These are phyloP conservation scores for Mormyrus iriodes DNA, from an alignment of 2,113 vertebrate genomes.

Conservation along the genomic window DNA sequence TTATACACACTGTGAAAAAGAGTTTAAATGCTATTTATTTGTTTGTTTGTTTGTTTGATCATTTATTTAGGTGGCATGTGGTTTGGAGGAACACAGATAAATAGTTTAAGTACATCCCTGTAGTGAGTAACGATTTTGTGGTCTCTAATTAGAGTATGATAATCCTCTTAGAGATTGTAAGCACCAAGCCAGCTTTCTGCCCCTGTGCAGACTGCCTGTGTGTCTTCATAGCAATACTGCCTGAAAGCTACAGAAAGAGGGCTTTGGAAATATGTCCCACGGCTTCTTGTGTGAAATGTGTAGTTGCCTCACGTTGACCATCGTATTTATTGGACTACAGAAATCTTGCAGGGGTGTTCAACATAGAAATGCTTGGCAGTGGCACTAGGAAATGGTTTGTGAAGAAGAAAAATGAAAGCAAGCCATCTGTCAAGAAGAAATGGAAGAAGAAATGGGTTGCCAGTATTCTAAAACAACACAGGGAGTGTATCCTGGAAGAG, in stretches of 20 bases:
- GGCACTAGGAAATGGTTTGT: constrained; percentile 69
- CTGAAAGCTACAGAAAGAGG: constrained; percentile 52
- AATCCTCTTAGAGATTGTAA: constrained; percentile 82
- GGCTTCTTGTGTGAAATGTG: constrained; percentile 51
- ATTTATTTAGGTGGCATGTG: neutral
- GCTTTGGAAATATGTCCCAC: constrained; percentile 47
- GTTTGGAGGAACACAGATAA: constrained; percentile 4
- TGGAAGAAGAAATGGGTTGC: constrained; percentile 62
- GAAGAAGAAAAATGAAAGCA: constrained; percentile 59
- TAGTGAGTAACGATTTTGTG: constrained; percentile 56
- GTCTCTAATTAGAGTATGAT: constrained; percentile 65
- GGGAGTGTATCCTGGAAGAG: constrained; percentile 67
- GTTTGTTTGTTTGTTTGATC: neutral
- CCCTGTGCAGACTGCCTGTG: constrained; percentile 68
- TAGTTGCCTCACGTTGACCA: constrained; percentile 48
- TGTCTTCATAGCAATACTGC: constrained; percentile 59
- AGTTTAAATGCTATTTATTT: neutral
- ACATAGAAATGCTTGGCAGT: constrained; percentile 67
- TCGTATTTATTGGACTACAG: constrained; percentile 42
- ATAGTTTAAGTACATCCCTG: constrained; percentile 37
- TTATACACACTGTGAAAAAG: neutral
- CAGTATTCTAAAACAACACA: constrained; percentile 63
- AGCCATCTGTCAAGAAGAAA: constrained; percentile 58
- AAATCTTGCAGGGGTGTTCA: constrained; percentile 32
- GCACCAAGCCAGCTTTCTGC: constrained; percentile 62